A percentile compares a stretch with the other conserved stretches of the same genome.
Conservation (phyloP, 2,797 vertebrate genomes). For the Sebastes hopkinsi region DNA sequence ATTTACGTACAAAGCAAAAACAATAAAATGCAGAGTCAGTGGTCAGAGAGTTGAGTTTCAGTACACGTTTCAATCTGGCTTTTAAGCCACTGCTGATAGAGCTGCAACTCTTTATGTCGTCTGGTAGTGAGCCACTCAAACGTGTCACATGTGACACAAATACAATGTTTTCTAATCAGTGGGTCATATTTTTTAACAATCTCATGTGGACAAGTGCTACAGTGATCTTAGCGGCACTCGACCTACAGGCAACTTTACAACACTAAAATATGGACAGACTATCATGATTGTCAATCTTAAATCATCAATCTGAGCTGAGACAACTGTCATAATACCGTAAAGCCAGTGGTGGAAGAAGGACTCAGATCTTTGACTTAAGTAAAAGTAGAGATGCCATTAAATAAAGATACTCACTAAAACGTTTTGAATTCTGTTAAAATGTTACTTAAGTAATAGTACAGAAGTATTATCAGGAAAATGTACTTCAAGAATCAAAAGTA, state of each 20-base stretch:
- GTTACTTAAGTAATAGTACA: neutral
- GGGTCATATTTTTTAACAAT: neutral
- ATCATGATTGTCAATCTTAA: neutral
- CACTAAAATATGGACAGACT: neutral
- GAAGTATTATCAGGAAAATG: neutral
- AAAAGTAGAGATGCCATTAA: too few species aligned
- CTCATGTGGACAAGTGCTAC: neutral
- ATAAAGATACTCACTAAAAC: neutral
- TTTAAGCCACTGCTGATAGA: neutral
- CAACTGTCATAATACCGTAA: neutral
- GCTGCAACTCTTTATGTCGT: neutral
- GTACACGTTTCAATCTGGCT: neutral
- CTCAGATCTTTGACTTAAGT: too few species aligned
- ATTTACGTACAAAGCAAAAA: neutral
- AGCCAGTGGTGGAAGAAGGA: neutral
- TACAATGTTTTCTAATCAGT: neutral
- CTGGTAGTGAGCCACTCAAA: neutral
- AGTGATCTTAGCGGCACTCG: neutral
- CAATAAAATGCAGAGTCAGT: neutral
- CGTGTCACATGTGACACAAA: neutral
- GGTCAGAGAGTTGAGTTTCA: neutral
- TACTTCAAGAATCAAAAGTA: neutral
- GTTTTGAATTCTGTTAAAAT: neutral
- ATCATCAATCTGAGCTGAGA: conserved; percentile 3
- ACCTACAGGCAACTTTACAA: neutral